Evolutionary conservation across 2,113 vertebrate species (phyloP), one percentile per base, ranked within the genome.

Genomic region (Dinomys branickii): DNA sequence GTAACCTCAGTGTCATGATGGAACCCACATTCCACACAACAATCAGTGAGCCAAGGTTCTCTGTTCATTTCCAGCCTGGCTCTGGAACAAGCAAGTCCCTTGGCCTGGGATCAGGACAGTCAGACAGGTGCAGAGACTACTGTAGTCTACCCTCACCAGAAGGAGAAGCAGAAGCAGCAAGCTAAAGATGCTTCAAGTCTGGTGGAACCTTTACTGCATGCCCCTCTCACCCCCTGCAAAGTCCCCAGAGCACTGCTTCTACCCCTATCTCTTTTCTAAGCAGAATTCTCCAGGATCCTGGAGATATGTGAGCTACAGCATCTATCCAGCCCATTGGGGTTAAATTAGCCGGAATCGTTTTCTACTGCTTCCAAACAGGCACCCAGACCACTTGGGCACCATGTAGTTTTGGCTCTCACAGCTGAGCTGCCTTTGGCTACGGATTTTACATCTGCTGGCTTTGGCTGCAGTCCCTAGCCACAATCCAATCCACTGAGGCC

Each of bases 301-400:
- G 16, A 9, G 20, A 30, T 35, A 44, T 8, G 4, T 22, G 35
- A 90, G 28, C 16, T 35, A 38, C 8, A n/a, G 78, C 35, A 85
- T 54, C 44, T 22, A 58, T 38, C 33, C 52, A 91, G 28, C 47
- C 22, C 41, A 6, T 17, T 58, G 82, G 85, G 71, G 56, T 54
- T 88, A 91, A 85, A 88, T 86, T 80, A 44, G 11, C 67, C 65
- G 50, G 77, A 89, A 93, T 89, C 26, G 38, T 82, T 84, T 83
- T 75, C 47, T 63, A 38, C 81, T 73, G 75, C 75, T 87, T 94
- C 56, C 33, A 75, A 73, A 65, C 17, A 63, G 69, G 26, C 92
- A 63, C 41, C 44, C 81, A 56, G 35, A 84, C 85, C 54, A 83
- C 47, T 73, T 52, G 86, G 44, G 85, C 59, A 75, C 41, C 56